Conservation (phyloP, 2,888 invertebrate species). For the Agrochola lota region DNA sequence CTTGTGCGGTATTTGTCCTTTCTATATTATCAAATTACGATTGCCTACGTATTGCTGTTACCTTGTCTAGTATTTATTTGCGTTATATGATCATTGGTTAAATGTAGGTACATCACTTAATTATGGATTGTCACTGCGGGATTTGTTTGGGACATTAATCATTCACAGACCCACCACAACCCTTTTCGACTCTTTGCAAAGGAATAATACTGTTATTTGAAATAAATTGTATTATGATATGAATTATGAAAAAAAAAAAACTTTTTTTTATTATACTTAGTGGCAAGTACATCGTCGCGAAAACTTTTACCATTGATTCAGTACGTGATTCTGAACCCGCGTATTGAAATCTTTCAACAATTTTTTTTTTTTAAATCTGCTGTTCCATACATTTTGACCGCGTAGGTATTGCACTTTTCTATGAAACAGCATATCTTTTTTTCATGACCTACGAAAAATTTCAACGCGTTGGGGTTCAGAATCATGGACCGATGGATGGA, state of each 20-base stretch:
- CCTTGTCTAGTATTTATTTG: not conserved
- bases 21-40: conserved; percentile 71
- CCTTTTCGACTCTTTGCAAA: not conserved
- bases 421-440: too few species aligned
- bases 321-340: too few species aligned
- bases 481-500: too few species aligned
- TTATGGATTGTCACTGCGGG: not conserved
- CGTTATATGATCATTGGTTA: not conserved
- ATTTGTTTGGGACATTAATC: not conserved
- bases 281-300: too few species aligned
- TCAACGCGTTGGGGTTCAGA: too few species aligned
- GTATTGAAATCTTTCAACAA: too few species aligned
- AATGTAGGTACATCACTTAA: not conserved
- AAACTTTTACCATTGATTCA: too few species aligned
- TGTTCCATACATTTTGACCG: too few species aligned
- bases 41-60: conserved; percentile 49
- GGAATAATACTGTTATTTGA: not conserved
- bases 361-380: too few species aligned
- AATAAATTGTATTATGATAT: not conserved
- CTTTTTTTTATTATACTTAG: too few species aligned
- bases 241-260: not conserved
- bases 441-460: too few species aligned
- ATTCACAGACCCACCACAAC: not conserved
- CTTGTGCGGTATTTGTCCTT: conserved; percentile 56
- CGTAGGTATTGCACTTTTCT: too few species aligned